Conservation (phyloP, 2,113 vertebrate species). For the human (Homo sapiens) region DNA sequence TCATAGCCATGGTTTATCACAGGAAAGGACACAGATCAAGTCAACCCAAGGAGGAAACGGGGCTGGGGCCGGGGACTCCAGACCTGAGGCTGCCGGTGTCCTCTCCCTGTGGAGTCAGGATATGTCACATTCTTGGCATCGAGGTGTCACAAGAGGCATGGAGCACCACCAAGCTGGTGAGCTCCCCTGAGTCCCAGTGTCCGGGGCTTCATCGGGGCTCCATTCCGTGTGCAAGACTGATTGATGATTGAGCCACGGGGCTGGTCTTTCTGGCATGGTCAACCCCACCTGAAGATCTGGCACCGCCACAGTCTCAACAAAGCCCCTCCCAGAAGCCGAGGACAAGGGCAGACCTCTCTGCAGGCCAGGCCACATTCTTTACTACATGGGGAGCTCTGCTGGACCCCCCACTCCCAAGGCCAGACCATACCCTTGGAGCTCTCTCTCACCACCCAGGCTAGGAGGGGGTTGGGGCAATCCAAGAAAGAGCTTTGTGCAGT, state of each 20-base stretch:
- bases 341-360: neutral
- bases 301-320: neutral
- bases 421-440: neutral
- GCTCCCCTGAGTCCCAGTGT: neutral
- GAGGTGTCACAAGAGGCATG: accelerated
- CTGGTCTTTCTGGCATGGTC: neutral
- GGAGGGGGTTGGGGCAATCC: neutral
- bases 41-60: neutral
- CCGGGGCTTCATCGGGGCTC: neutral
- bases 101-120: neutral
- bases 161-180: accelerated
- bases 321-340: neutral
- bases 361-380: neutral
- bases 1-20: accelerated
- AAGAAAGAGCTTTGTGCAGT: accelerated
- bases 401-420: no score
- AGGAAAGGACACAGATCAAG: accelerated
- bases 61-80: accelerated
- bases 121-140: accelerated
- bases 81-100: accelerated
- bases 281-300: neutral
- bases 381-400: accelerated
- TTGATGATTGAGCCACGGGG: neutral
- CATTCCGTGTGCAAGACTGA: accelerated
- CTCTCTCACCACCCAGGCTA: no score